phyloP scores from a whole-genome alignment of 2,888 invertebrate genomes.

The Lycocerus yunnanus region DNA sequence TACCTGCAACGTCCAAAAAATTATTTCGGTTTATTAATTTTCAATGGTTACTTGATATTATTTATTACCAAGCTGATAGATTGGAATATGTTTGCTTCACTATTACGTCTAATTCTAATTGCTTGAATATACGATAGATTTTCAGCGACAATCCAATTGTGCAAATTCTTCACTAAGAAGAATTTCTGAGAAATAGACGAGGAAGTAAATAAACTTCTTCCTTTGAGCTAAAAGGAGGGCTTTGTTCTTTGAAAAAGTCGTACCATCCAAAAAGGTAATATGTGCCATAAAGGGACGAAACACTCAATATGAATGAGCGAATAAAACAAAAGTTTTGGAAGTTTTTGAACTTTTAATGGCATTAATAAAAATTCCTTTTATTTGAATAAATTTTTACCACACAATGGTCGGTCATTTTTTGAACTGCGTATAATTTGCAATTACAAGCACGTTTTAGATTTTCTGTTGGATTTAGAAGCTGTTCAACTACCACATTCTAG shows the following conservation, averaged over 20 bases:
- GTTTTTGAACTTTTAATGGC: not conserved
- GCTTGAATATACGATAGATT: not conserved
- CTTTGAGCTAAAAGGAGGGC: not conserved
- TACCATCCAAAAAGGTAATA: not conserved
- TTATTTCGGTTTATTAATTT: not conserved
- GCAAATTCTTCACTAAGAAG: not conserved
- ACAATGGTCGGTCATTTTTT: not conserved
- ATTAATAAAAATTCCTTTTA: not conserved
- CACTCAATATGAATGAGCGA: too few species aligned
- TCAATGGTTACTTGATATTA: not conserved
- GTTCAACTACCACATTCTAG: slow-evolving; percentile 12
- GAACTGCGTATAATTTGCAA: not conserved
- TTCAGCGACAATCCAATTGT: not conserved
- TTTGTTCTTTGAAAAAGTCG: too few species aligned
- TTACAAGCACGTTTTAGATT: slow-evolving; percentile 15
- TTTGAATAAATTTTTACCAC: not conserved
- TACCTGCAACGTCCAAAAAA: not conserved
- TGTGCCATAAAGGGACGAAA: too few species aligned
- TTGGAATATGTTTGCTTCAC: not conserved
- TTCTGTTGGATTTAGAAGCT: slow-evolving; percentile 8
- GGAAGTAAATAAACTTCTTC: not conserved
- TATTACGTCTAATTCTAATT: not conserved
- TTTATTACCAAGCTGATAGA: not conserved
- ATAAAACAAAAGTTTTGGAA: not conserved
- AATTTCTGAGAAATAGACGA: not conserved